Evolutionary conservation across 2,797 vertebrate genomes (phyloP).

Genomic region (Periparus ater): DNA sequence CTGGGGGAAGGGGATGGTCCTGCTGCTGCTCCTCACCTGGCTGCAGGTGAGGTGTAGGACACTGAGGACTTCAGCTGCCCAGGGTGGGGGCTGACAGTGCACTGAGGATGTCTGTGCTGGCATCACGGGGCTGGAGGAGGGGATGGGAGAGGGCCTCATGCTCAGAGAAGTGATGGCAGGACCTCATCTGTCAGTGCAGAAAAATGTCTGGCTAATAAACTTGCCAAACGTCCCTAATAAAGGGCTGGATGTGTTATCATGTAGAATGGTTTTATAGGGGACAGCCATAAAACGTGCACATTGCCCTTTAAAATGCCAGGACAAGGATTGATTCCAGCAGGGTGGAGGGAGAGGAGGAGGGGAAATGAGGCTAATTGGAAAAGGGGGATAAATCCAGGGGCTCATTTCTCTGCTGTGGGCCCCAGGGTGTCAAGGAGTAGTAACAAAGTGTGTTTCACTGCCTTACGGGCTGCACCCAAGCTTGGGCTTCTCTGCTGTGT

Average conservation of each 20-base stretch:
- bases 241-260: slow-evolving; percentile 67
- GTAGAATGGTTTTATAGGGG: slow-evolving; percentile 68
- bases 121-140: neutral
- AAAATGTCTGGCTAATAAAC: slow-evolving; percentile 68
- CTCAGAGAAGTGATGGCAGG: slow-evolving; percentile 52
- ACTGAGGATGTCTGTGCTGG: neutral
- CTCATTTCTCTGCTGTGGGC: neutral
- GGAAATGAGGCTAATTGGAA: slow-evolving; percentile 51
- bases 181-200: slow-evolving; percentile 53
- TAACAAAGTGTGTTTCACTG: neutral
- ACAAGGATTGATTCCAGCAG: slow-evolving; percentile 55
- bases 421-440: neutral
- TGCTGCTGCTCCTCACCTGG: neutral
- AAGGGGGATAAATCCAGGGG: slow-evolving; percentile 55
- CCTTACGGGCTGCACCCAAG: neutral
- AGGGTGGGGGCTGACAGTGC: neutral
- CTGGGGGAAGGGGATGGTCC: neutral
- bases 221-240: slow-evolving; percentile 68
- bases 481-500: neutral
- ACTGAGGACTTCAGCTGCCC: neutral
- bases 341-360: slow-evolving; percentile 16
- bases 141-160: neutral
- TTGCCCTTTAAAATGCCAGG: slow-evolving; percentile 71
- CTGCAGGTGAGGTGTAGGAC: neutral
- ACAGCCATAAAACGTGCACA: slow-evolving; percentile 57